Evolutionary conservation across 2,113 vertebrate species (phyloP).

Genomic region (Pseudorasbora parva): DNA sequence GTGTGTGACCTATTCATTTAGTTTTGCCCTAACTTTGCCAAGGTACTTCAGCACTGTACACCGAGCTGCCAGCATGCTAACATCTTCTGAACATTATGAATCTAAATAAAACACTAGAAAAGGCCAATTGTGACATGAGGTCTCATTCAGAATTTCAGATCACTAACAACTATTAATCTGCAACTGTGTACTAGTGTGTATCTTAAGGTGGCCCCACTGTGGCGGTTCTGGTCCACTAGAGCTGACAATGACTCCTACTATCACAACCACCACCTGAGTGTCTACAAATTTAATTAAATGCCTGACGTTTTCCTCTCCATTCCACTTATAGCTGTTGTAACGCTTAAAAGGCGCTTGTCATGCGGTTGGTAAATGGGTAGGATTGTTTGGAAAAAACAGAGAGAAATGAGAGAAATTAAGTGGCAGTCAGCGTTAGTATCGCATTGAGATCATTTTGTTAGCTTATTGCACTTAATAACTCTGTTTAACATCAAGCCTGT

Average conservation of each 20-base stretch:
- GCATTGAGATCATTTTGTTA: too few relatives aligned
- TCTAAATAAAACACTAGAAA: neutral
- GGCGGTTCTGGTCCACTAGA: neutral
- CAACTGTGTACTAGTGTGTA: conserved; percentile 39
- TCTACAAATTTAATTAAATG: conserved; percentile 63
- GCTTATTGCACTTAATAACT: too few relatives aligned
- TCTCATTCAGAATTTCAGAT: neutral
- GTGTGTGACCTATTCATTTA: conserved; percentile 1
- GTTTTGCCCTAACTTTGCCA: conserved; percentile 1
- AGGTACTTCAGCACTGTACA: neutral
- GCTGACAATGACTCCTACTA: neutral
- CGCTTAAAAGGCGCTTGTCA: neutral
- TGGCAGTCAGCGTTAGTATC: too few relatives aligned
- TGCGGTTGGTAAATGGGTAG: neutral
- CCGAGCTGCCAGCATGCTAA: neutral
- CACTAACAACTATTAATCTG: neutral
- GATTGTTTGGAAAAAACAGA: neutral
- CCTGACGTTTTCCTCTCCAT: conserved; percentile 53
- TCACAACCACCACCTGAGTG: neutral
- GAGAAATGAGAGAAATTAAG: too few relatives aligned
- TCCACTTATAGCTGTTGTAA: neutral
- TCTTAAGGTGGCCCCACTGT: conserved; percentile 17
- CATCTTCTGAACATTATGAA: neutral
- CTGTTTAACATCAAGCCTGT: too few relatives aligned
- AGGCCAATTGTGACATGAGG: neutral